These are phyloP conservation scores for Orthonychiurus folsomi DNA, from an alignment of 2,888 invertebrate genomes.

Conservation along the genomic window DNA sequence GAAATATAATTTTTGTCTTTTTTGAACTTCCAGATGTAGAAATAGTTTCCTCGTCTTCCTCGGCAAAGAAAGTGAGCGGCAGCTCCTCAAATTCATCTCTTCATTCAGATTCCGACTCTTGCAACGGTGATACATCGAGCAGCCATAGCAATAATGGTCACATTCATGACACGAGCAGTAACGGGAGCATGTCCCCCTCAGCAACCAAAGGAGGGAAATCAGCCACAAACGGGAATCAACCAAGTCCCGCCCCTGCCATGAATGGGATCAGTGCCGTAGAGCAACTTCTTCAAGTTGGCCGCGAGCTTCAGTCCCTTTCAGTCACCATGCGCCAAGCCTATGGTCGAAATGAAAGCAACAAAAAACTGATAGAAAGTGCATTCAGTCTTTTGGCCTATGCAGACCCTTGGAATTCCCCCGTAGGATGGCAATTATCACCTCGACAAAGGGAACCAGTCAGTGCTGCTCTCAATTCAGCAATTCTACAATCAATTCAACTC, in stretches of 20 bases:
- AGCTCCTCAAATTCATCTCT: slow-evolving; percentile 36
- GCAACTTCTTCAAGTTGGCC: slow-evolving; percentile 87
- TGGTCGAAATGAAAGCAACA: slow-evolving; percentile 69
- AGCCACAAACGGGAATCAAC: neutral
- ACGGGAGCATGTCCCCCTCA: slow-evolving; percentile 5
- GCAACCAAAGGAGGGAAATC: slow-evolving; percentile 8
- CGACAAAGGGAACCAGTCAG: slow-evolving; percentile 88
- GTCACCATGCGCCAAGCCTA: slow-evolving; percentile 71
- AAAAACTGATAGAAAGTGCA: slow-evolving; percentile 81
- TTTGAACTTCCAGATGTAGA: slow-evolving; percentile 25
- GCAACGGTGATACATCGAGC: slow-evolving; percentile 24
- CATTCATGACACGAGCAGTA: slow-evolving; percentile 2
- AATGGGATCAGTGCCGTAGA: slow-evolving; percentile 59
- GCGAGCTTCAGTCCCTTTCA: slow-evolving; percentile 86
- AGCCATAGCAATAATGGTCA: slow-evolving; percentile 25
- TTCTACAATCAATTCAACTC: slow-evolving; percentile 85
- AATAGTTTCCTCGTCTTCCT: slow-evolving; percentile 31
- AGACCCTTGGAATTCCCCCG: slow-evolving; percentile 94
- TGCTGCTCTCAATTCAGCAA: slow-evolving; percentile 93
- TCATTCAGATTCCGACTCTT: slow-evolving; percentile 28
- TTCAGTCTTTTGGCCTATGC: slow-evolving; percentile 93
- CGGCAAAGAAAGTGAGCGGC: slow-evolving; percentile 25
- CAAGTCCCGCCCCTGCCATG: neutral
- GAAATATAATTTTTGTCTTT: slow-evolving; percentile 7
- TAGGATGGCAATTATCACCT: slow-evolving; percentile 93